Percentiles rank a stretch among this genome's conserved stretches.
These are phyloP conservation scores for Phyllopteryx taeniolatus DNA, from an alignment of 2,113 vertebrate genomes.

Conservation along the genomic window DNA sequence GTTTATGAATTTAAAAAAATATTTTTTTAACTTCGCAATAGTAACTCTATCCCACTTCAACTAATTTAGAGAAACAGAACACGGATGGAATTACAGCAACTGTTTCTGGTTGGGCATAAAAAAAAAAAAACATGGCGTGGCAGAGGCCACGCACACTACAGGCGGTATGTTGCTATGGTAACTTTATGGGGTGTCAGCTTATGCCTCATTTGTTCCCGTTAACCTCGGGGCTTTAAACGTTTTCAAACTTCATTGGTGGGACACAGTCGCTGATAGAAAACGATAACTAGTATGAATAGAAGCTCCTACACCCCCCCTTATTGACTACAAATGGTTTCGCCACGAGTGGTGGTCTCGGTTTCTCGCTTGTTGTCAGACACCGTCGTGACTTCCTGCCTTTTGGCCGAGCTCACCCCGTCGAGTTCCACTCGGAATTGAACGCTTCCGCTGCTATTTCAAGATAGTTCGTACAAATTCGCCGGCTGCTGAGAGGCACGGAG, in stretches of 20 bases:
- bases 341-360: background rate
- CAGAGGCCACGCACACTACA: conserved; percentile 7
- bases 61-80: background rate
- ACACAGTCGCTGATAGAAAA: rapidly evolving
- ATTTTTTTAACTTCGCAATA: rapidly evolving
- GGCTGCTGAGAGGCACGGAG: background rate
- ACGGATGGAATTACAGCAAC: background rate
- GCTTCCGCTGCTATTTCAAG: background rate
- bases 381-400: rapidly evolving
- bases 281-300: background rate
- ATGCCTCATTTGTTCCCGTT: background rate
- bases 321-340: conserved; percentile 25
- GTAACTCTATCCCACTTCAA: background rate
- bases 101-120: conserved; percentile 43
- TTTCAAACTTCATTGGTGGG: background rate
- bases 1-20: rapidly evolving
- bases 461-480: background rate
- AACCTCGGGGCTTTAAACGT: background rate
- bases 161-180: conserved; percentile 20
- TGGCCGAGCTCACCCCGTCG: background rate
- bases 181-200: background rate
- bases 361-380: conserved; percentile 21
- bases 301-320: background rate
- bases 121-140: conserved; percentile 31
- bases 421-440: background rate